These are phyloP conservation scores for Muntiacus muntjak DNA, from an alignment of 2,113 vertebrate species.

Conservation along the genomic window DNA sequence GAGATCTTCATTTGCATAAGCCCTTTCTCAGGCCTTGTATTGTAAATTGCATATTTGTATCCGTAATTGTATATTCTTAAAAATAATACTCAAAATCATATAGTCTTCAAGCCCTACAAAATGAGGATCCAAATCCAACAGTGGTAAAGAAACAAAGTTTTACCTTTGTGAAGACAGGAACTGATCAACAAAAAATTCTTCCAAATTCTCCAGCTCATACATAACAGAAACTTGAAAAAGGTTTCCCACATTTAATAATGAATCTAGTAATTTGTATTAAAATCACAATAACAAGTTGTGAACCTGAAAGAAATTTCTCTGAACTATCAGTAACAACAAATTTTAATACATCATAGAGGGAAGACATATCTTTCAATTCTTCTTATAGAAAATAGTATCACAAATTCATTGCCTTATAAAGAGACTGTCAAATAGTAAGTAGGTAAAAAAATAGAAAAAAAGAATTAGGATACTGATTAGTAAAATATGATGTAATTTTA, in stretches of 20 bases:
- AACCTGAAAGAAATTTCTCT: not conserved
- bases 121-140: not conserved
- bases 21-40: not conserved
- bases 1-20: not conserved
- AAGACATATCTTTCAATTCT: not conserved
- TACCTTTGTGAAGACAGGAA: not conserved
- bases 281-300: not conserved
- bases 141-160: not conserved
- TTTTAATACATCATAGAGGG: not conserved
- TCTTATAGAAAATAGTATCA: not conserved
- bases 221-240: not conserved
- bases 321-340: not conserved
- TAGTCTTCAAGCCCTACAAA: not conserved
- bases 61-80: not conserved
- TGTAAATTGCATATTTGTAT: not conserved
- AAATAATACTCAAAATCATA: not conserved
- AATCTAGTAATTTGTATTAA: not conserved
- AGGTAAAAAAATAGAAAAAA: not conserved
- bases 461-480: not conserved
- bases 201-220: not conserved
- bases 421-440: not conserved
- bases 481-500: not conserved
- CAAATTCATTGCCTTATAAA: not conserved
- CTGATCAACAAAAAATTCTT: not conserved
- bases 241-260: not conserved